Conservation (phyloP, 2,888 invertebrate genomes). For the Heliothis peltigera region DNA sequence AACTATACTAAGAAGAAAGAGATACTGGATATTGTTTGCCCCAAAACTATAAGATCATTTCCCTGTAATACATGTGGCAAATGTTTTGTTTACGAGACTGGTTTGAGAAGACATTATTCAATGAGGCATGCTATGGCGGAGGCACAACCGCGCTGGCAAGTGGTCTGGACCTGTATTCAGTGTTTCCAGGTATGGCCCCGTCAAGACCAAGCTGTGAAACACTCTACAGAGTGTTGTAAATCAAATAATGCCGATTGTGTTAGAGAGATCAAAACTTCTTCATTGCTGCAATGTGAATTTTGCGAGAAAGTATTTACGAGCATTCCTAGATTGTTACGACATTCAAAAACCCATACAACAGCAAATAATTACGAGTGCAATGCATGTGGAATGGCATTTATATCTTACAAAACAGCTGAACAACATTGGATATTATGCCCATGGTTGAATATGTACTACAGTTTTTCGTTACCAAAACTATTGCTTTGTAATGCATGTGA, state of each 20-base stretch:
- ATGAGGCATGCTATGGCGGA: conserved; percentile 78
- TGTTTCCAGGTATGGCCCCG: conserved; percentile 88
- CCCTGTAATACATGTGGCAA: conserved; percentile 85
- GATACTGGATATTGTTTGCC: conserved; percentile 76
- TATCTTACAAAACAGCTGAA: conserved; percentile 80
- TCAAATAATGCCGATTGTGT: conserved; percentile 72
- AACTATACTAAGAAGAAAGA: conserved; percentile 86
- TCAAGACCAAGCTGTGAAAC: conserved; percentile 79
- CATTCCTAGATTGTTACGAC: conserved; percentile 82
- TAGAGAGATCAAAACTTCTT: conserved; percentile 85
- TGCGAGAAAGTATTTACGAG: conserved; percentile 86
- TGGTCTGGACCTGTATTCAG: conserved; percentile 86
- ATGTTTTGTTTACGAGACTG: conserved; percentile 86
- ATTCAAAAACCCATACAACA: conserved; percentile 90
- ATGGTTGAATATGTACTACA: conserved; percentile 81
- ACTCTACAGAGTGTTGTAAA: conserved; percentile 78
- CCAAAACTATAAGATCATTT: conserved; percentile 78
- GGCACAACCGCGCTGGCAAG: conserved; percentile 82
- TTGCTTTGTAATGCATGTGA: conserved; percentile 86
- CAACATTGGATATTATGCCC: conserved; percentile 84
- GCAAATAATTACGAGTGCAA: conserved; percentile 92
- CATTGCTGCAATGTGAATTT: conserved; percentile 85
- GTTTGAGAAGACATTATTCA: conserved; percentile 81
- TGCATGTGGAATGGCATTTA: conserved; percentile 81
- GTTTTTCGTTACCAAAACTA: conserved; percentile 82